Evolutionary conservation across 2,113 vertebrate genomes (phyloP), one percentile per base, ranked within the genome.

Genomic region (Vombatus ursinus): DNA sequence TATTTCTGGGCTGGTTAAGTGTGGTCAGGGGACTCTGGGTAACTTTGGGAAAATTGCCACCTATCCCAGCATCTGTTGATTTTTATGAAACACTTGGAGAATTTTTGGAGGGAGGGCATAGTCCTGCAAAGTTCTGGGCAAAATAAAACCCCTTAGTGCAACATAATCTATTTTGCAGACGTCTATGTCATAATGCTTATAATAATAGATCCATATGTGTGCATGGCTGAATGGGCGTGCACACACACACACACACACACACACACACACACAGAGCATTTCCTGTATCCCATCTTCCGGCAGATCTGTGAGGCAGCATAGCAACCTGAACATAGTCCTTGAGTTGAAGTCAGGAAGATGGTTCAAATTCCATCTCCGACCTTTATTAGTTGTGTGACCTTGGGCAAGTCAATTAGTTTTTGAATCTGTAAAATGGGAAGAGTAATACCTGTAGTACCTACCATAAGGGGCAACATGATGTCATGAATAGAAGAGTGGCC

Each of bases 1-100:
- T 84, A 84, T 84, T 84, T 84, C n/a, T 84, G 68, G 68, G 68
- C 68, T 84, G 68, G 68, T 84, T 84, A 84, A 84, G 68, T 84
- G 68, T 84, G 68, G 68, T 84, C 68, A 84, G n/a, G 68, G 68
- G 68, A 84, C n/a, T 84, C 68, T 84, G 68, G 68, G 68, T 84
- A 84, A 84, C 68, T 84, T 84, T 84, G 68, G 68, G 68, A 84
- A 84, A 84, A 84, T 44, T 44, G 68, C 68, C 68, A 84, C n/a
- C n/a, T 84, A 22, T 84, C 68, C n/a, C 19, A 84, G 68, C 68
- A 84, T 84, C 68, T 84, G 68, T 84, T 84, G 68, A 84, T 84
- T 84, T 84, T 84, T 84, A 84, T 84, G 68, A 84, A 84, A 84
- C 19, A 44, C 68, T 84, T 84, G 68, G 68, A 84, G 68, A 84